A percentile compares a stretch with the other conserved stretches of the same genome.
These are phyloP conservation scores for Astreopora myriophthalma DNA, from an alignment of 64 coral and sea anemone genomes.

Conservation along the genomic window DNA sequence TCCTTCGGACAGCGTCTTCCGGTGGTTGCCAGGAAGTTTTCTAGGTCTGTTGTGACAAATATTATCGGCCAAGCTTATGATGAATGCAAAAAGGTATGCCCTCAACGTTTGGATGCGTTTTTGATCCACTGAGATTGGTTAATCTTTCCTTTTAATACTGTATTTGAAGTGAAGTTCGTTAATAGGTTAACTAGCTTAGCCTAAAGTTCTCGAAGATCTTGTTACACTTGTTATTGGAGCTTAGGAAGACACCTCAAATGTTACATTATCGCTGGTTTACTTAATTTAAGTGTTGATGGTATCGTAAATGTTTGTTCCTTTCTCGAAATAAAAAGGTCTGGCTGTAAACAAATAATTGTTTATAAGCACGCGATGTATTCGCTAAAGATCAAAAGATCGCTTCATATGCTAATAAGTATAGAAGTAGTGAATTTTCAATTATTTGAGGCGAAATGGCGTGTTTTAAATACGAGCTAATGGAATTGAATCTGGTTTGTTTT, in stretches of 20 bases:
- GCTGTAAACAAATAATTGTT: neutral
- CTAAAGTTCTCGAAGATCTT: no score
- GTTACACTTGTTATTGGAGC: no score
- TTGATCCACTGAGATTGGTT: neutral
- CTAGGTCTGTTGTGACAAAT: neutral
- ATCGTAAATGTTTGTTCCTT: neutral
- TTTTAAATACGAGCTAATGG: no score
- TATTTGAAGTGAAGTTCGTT: no score
- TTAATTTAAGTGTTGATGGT: neutral
- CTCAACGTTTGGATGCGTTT: neutral
- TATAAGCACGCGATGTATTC: no score
- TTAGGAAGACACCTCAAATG: neutral
- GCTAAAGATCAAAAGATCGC: no score
- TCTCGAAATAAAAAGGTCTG: neutral
- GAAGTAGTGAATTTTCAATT: no score
- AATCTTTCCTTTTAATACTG: no score
- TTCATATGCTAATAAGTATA: no score
- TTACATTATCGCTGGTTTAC: neutral
- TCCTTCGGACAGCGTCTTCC: neutral
- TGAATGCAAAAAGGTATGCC: neutral
- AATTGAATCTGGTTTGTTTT: neutral
- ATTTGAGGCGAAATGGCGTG: no score
- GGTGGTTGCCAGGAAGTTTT: conserved; percentile 3
- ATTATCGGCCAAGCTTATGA: neutral
- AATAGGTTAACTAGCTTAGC: no score